These are phyloP conservation scores for Drosophila siamana DNA, from an alignment of 2,888 invertebrate genomes.

Conservation along the genomic window DNA sequence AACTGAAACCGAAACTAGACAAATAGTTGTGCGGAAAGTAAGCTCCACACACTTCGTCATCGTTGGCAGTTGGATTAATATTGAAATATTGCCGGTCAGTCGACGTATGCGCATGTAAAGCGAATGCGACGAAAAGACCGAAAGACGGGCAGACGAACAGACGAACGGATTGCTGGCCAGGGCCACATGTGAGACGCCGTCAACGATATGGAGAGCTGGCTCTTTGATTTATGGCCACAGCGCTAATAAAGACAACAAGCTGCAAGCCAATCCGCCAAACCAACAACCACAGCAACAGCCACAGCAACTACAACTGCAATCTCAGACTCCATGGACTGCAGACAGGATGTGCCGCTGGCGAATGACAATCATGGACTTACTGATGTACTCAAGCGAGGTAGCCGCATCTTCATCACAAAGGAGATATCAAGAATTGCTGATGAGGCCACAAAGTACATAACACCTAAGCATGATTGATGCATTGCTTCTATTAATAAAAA, in stretches of 20 bases:
- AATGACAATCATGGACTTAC: conserved; percentile 46
- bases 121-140: conserved; percentile 32
- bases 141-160: neutral
- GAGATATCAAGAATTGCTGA: conserved; percentile 1
- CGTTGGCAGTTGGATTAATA: conserved; percentile 83
- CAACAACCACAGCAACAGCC: conserved; percentile 7
- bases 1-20: conserved; percentile 61
- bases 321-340: conserved; percentile 15
- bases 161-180: conserved; percentile 49
- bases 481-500: neutral
- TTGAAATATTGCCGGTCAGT: conserved; percentile 79
- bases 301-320: conserved; percentile 7
- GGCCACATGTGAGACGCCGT: conserved; percentile 73
- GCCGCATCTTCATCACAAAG: conserved; percentile 12
- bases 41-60: conserved; percentile 77
- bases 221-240: conserved; percentile 74
- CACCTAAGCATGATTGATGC: neutral
- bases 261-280: conserved; percentile 58
- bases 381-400: conserved; percentile 12
- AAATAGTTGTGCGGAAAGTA: conserved; percentile 73
- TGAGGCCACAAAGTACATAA: neutral
- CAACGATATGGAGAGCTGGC: conserved; percentile 61
- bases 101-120: conserved; percentile 67
- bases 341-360: conserved; percentile 72
- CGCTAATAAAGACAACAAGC: conserved; percentile 79